These are phyloP conservation scores for Lipotes vexillifer DNA, from an alignment of 2,113 vertebrate genomes.

Conservation along the genomic window DNA sequence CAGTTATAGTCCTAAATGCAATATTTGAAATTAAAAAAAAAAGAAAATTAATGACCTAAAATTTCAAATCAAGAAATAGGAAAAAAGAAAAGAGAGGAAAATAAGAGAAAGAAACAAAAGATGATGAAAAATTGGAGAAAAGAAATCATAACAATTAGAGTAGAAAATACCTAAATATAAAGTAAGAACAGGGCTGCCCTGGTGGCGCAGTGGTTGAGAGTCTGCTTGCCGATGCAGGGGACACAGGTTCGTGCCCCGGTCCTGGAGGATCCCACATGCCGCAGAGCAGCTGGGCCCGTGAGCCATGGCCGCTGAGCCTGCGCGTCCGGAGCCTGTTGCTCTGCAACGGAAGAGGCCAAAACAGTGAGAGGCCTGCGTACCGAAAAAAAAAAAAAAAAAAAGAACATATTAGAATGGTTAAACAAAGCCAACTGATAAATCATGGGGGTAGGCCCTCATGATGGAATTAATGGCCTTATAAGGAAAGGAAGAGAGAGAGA, in stretches of 20 bases:
- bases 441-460: neutral
- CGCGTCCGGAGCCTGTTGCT: too few relatives aligned
- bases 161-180: neutral
- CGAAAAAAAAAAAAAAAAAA: neutral
- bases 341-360: too few relatives aligned
- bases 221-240: too few relatives aligned
- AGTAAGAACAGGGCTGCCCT: neutral
- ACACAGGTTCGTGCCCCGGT: too few relatives aligned
- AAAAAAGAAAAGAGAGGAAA: neutral
- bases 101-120: neutral
- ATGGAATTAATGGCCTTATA: neutral
- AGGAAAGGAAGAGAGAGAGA: neutral
- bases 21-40: neutral
- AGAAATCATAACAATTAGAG: neutral
- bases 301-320: too few relatives aligned
- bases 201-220: too few relatives aligned
- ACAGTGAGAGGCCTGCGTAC: too few relatives aligned
- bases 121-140: neutral
- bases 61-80: neutral
- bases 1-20: neutral
- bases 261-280: too few relatives aligned
- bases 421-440: neutral
- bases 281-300: too few relatives aligned
- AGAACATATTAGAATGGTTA: neutral
- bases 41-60: neutral